Percentiles rank a stretch among this genome's conserved stretches.
Conservation (phyloP, 2,888 invertebrate genomes). For the Drosophila nigricruria region DNA sequence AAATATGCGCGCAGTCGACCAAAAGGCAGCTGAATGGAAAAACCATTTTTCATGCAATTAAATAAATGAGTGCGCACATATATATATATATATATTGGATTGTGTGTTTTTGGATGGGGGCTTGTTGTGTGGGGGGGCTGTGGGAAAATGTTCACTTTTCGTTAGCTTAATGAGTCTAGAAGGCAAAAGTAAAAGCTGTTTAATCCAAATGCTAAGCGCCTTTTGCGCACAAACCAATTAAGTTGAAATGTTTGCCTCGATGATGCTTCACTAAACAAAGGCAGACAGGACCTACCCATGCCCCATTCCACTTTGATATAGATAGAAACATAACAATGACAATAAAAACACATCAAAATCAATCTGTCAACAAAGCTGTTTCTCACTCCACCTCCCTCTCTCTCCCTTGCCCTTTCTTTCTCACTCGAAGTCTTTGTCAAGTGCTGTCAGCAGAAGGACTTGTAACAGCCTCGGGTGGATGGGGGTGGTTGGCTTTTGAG, state of each 20-base stretch:
- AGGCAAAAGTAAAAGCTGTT: conserved; percentile 3
- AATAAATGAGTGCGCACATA: conserved; percentile 56
- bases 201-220: conserved; percentile 44
- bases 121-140: neutral
- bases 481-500: too few species aligned
- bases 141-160: neutral
- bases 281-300: conserved; percentile 1
- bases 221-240: conserved; percentile 65
- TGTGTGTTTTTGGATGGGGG: neutral
- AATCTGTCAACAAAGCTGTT: conserved; percentile 71
- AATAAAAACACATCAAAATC: conserved; percentile 79
- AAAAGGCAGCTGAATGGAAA: conserved; percentile 27
- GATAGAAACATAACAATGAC: conserved; percentile 69
- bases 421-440: neutral
- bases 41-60: conserved; percentile 66
- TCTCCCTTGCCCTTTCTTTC: neutral
- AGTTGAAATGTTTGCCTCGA: conserved; percentile 72
- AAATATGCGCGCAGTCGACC: conserved; percentile 18
- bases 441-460: conserved; percentile 40
- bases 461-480: neutral
- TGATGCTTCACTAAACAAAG: conserved; percentile 27
- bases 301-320: conserved; percentile 1
- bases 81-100: neutral
- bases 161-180: conserved; percentile 25
- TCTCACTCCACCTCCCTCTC: neutral